Base-by-base conservation (phyloP, 1,140 invertebrate species). In the Nephotettix cincticeps region DNA sequence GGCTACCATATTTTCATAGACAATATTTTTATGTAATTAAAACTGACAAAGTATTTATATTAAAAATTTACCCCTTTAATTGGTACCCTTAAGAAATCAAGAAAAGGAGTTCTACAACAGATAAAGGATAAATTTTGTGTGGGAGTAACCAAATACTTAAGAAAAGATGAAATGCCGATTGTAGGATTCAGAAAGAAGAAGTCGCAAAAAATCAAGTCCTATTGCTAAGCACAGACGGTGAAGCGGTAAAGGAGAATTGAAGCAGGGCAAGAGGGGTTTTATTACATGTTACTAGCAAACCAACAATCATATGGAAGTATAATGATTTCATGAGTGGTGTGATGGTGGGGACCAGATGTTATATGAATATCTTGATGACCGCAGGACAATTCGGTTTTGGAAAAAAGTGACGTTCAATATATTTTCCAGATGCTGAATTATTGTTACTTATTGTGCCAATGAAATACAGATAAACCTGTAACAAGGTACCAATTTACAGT, bases 191-290 rank as follows among this genome's bases (percentile, higher is more conserved):
- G 58, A 56, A 3, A 72, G 23, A 72, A 72, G 28, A 65, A 72
- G 23, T 56, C 43, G 13, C 65, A 72, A 56, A 70, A 61, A 61
- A 67, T 58, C 71, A 67, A 69, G 71, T 72, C 25, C 29, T 72
- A 19, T 29, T 70, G 1, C 28, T 72, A 21, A 58, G 47, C 4
- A 72, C 71, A 21, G 43, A 72, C 29, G 68, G 65, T n/a, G 69
- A 69, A 28, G 64, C 65, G n/a, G 36, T 36, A n/a, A 69, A 32
- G 40, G 68, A 30, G 56, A 4, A 29, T 19, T 13, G 43, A 69
- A 29, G 23, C 14, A 69, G n/a, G n/a, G n/a, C n/a, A 54, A 54
- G 51, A 56, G 45, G 19, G n/a, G 32, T 13, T 9, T 45, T 14
- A 36, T 4, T 6, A 36, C 4, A n/a, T n/a, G n/a, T n/a, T n/a